Percentiles rank a stretch among this genome's conserved stretches.
phyloP scores from a whole-genome alignment of 2,113 vertebrate genomes.

The Ptychochromis oligacanthus region DNA sequence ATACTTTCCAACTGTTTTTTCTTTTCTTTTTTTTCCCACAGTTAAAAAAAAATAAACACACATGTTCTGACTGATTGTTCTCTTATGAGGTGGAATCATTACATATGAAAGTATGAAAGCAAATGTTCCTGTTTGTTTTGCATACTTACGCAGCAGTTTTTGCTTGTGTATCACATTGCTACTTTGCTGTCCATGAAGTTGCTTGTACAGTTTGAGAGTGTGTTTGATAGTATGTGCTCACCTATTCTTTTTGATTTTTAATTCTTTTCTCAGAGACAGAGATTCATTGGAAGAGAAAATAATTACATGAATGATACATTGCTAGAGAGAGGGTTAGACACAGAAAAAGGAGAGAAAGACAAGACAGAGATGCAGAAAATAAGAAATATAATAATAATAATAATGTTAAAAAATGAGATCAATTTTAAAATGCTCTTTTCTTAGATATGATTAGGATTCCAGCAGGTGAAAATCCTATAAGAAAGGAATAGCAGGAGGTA shows the following conservation, averaged over 20 bases:
- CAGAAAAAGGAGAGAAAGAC: neutral
- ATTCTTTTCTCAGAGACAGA: neutral
- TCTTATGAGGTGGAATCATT: neutral
- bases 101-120: neutral
- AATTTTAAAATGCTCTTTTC: neutral
- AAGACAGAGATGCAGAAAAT: neutral
- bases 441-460: neutral
- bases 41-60: too few species aligned
- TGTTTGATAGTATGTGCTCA: neutral
- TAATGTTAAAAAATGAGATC: neutral
- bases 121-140: neutral
- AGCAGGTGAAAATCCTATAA: neutral
- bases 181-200: neutral
- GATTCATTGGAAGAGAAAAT: neutral
- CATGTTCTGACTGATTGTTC: neutral
- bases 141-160: neutral
- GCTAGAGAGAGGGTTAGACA: neutral
- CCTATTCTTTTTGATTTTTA: constrained; percentile 28
- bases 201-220: constrained; percentile 36
- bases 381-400: neutral
- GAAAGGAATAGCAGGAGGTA: neutral
- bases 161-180: neutral
- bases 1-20: neutral
- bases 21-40: too few species aligned
- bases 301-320: constrained; percentile 11